Evolutionary conservation across 2,888 invertebrate species (phyloP), one percentile per base, ranked within the genome.

Genomic region (Volucella inanis): DNA sequence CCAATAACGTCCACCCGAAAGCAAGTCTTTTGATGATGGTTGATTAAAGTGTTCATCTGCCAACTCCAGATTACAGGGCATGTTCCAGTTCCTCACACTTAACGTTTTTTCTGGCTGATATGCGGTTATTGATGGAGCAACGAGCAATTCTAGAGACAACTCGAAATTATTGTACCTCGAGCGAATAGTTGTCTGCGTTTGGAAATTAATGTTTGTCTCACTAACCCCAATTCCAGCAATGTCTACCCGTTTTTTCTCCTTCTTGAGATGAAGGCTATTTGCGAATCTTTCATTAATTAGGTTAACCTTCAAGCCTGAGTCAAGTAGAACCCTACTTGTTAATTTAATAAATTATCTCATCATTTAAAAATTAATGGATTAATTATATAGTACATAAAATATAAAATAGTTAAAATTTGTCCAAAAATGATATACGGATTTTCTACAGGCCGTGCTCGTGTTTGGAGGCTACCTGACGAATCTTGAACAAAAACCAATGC

Each of bases 251-350:
- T 43, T 43, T 43, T 43, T 43, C 8, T 81, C 79, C 41, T 87
- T 82, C 77, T 82, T 84, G n/a, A 87, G 43, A 45, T n/a, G 55
- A 55, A n/a, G 22, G n/a, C 43, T 43, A 43, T 10, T 8, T 39
- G 39, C 55, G 12, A 22, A 31, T 39, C 38, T n/a, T n/a, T 55
- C 55, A 11, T 55, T 55, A 1, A 55, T 12, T 38, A 55, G 12
- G n/a, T 55, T 55, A 9, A 55, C 38, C 9, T 55, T 12, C 31
- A 12, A 31, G 8, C 55, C 55, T n/a, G 38, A 31, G 38, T 55
- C 55, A 6, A 55, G 55, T 31, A 55, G n/a, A 39, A 39, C 14
- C 12, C 55, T 55, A 55, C 55, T 38, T n/a, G n/a, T 38, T 38
- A n/a, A n/a, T n/a, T n/a, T n/a, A n/a, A n/a, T n/a, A n/a, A n/a